phyloP scores from a whole-genome alignment of 2,113 vertebrate genomes.

The Nettapus auritus region DNA sequence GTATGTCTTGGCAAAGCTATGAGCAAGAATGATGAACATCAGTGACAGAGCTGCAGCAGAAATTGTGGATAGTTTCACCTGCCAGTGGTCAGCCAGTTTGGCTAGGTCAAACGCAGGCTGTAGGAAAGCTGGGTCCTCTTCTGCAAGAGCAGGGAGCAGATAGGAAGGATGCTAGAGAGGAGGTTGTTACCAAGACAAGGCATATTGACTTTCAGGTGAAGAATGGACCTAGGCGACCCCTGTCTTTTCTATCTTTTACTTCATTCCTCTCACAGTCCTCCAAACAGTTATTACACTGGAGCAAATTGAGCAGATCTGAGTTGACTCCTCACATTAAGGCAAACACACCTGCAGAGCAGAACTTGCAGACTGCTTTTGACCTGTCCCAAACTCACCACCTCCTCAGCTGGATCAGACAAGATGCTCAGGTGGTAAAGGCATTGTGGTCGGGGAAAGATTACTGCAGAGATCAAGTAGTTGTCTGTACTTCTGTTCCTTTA shows the following conservation, averaged over 20 bases:
- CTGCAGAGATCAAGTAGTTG: neutral
- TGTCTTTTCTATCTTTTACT: neutral
- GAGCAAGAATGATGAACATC: neutral
- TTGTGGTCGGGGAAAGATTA: neutral
- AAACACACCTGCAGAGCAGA: neutral
- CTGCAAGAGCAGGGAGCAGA: neutral
- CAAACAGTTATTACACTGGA: neutral
- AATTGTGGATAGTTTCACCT: neutral
- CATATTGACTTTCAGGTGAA: neutral
- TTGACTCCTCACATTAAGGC: neutral
- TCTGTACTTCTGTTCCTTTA: neutral
- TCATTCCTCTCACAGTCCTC: neutral
- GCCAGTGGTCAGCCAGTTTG: neutral
- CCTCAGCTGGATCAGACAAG: neutral
- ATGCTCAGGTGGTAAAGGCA: neutral
- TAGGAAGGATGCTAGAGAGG: too few species aligned
- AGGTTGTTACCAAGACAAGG: neutral
- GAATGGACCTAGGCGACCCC: neutral
- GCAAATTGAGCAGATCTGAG: neutral
- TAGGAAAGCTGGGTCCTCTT: neutral
- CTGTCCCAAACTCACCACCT: neutral
- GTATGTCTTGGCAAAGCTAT: neutral
- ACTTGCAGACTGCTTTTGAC: neutral
- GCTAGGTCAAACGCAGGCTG: neutral
- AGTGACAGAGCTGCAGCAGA: neutral